These are phyloP conservation scores for Megaustenia siamemsis DNA, from an alignment of 2,888 invertebrate species.

Conservation along the genomic window DNA sequence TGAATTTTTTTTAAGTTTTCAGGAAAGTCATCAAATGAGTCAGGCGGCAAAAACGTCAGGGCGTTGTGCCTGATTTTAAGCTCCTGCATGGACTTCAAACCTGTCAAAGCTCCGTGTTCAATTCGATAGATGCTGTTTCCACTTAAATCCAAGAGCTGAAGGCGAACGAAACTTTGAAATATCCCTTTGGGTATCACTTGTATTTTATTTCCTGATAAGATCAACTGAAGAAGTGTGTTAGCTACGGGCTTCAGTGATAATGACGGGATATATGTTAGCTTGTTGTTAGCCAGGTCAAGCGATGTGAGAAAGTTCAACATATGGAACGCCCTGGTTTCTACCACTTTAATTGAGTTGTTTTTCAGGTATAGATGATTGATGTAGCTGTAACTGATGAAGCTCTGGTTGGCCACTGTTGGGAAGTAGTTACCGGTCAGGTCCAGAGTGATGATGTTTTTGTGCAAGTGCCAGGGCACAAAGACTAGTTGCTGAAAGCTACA, in stretches of 20 bases:
- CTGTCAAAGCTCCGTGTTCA: constrained; percentile 65
- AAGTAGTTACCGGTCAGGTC: constrained; percentile 70
- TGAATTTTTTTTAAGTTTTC: constrained; percentile 60
- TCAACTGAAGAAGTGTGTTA: constrained; percentile 61
- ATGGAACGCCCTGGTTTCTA: constrained; percentile 63
- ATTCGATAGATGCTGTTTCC: constrained; percentile 70
- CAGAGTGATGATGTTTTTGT: constrained; percentile 65
- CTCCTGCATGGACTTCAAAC: constrained; percentile 61
- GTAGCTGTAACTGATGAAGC: constrained; percentile 69
- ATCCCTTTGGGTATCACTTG: constrained; percentile 62
- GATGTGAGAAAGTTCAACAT: constrained; percentile 63
- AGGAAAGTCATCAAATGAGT: constrained; percentile 64
- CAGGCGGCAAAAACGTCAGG: constrained; percentile 63
- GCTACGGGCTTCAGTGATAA: constrained; percentile 62
- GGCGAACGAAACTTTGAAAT: constrained; percentile 61
- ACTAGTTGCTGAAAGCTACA: constrained; percentile 64
- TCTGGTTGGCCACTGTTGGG: constrained; percentile 58
- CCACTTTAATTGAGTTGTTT: constrained; percentile 66
- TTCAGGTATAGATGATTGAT: constrained; percentile 67
- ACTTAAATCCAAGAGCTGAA: constrained; percentile 66
- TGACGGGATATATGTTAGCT: constrained; percentile 61
- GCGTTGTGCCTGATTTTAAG: constrained; percentile 64
- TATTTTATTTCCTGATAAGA: constrained; percentile 67
- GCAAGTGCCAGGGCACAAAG: constrained; percentile 68
- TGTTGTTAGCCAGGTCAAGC: constrained; percentile 68